Percentiles rank a stretch among this genome's conserved stretches.
Conservation (phyloP, 1,140 invertebrate genomes). For the Drosophila melanica region DNA sequence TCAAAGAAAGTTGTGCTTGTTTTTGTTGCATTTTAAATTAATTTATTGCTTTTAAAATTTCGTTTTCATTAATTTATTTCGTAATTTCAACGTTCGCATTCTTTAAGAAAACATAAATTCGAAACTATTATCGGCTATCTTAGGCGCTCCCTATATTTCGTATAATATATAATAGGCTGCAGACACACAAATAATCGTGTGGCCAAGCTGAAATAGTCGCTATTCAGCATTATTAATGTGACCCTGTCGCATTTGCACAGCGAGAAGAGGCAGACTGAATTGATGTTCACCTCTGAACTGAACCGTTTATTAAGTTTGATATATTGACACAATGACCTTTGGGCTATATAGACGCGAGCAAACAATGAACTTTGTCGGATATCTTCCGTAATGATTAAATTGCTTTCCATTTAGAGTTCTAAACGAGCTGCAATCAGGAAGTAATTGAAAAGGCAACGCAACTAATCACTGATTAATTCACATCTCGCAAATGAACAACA, state of each 20-base stretch:
- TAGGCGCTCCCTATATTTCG: background rate
- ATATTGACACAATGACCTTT: slow-evolving; percentile 57
- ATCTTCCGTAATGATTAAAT: slow-evolving; percentile 43
- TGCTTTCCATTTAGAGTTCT: slow-evolving; percentile 28
- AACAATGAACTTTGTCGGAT: background rate
- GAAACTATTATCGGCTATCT: background rate
- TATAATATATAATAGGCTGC: background rate
- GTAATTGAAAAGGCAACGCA: slow-evolving; percentile 9
- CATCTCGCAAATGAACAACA: slow-evolving; percentile 14
- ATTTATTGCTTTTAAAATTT: background rate
- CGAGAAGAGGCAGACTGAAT: slow-evolving; percentile 13
- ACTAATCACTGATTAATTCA: slow-evolving; percentile 23
- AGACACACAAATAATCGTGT: background rate
- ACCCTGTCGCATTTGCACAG: slow-evolving; percentile 36
- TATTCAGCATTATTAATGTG: slow-evolving; percentile 31
- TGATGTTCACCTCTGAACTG: slow-evolving; percentile 25
- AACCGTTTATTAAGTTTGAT: slow-evolving; percentile 31
- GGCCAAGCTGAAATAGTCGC: background rate
- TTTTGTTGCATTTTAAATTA: background rate
- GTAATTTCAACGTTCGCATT: background rate
- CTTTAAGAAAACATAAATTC: slow-evolving; percentile 4
- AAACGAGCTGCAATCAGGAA: slow-evolving; percentile 9
- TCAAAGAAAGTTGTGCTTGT: background rate
- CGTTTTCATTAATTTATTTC: background rate
- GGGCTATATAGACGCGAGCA: slow-evolving; percentile 25